Evolutionary conservation across 1,140 invertebrate species (phyloP), one percentile per base, ranked within the genome.

Genomic region (Sarcophaga bullata): DNA sequence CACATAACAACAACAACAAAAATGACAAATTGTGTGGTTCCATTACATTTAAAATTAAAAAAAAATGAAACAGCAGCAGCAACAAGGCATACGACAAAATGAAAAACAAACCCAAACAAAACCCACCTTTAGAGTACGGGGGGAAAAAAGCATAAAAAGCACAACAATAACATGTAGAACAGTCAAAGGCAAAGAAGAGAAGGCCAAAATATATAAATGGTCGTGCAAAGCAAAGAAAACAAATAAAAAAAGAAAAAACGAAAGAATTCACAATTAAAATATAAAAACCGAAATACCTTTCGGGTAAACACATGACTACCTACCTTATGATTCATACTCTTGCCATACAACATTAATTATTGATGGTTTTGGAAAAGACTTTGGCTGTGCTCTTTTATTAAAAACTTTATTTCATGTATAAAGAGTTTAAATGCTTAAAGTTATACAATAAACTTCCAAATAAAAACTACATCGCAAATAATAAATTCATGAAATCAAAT

Each of bases 1-100:
- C 25, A 37, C 25, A 37, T 37, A 37, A 37, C 4, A 37, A 37
- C 25, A 37, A 37, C 25, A 37, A 37, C 25, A 37, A 37, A 37
- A 47, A 47, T 5, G 15, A 50, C 25, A 50, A 76, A 50, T 76
- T 37, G 47, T 80, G 80, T 72, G 80, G 80, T 80, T 19, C 52
- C 80, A 72, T 80, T 80, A 80, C 52, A 25, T 47, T 52, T 48
- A 58, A 80, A 80, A 80, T 80, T 58, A 62, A 80, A 80, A 62
- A 62, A 62, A n/a, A 37, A 37, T n/a, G n/a, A 8, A 80, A 58
- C 15, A 37, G 25, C 25, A 37, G 25, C 25, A 37, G 25, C 25
- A 37, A 37, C 25, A 37, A 37, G 25, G 25, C 25, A 37, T 37
- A 37, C 25, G 25, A 37, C 25, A 37, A 37, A 17, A 46, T 17